Percentiles rank a stretch among this genome's conserved stretches.
phyloP scores from a whole-genome alignment of 2,888 invertebrate genomes.

The Aporophyla nigra region DNA sequence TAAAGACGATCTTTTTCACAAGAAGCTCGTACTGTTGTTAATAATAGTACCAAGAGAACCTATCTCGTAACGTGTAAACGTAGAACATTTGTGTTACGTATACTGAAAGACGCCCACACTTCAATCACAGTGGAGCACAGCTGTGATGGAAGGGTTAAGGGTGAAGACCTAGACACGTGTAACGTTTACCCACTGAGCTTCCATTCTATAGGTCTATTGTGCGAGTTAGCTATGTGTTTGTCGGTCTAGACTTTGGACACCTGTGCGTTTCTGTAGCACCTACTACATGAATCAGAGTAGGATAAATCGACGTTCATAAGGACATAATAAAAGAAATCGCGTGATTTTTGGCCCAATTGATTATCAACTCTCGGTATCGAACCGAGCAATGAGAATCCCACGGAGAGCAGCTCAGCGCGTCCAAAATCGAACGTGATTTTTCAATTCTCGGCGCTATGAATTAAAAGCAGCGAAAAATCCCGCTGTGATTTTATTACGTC shows the following conservation, averaged over 20 bases:
- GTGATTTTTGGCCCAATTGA: no score
- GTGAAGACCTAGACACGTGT: background rate
- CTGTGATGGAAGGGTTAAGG: background rate
- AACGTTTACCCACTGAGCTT: background rate
- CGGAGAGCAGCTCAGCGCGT: no score
- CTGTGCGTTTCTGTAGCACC: background rate
- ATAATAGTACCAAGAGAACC: slow-evolving; percentile 2
- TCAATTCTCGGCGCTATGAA: no score
- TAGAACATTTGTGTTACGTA: background rate
- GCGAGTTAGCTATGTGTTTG: background rate
- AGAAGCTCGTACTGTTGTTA: background rate
- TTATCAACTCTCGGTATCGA: no score
- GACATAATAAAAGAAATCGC: no score
- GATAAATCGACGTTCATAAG: no score
- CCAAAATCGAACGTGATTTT: no score
- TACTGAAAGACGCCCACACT: background rate
- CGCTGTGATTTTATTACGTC: no score
- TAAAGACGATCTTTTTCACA: no score
- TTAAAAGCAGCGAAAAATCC: no score
- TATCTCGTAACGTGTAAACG: background rate
- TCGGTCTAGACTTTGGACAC: background rate
- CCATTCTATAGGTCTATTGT: background rate
- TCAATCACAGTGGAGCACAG: slow-evolving; percentile 15
- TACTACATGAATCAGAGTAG: background rate
- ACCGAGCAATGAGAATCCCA: no score